These are phyloP conservation scores for Ciconia boyciana DNA, from an alignment of 2,113 vertebrate species.

Conservation along the genomic window DNA sequence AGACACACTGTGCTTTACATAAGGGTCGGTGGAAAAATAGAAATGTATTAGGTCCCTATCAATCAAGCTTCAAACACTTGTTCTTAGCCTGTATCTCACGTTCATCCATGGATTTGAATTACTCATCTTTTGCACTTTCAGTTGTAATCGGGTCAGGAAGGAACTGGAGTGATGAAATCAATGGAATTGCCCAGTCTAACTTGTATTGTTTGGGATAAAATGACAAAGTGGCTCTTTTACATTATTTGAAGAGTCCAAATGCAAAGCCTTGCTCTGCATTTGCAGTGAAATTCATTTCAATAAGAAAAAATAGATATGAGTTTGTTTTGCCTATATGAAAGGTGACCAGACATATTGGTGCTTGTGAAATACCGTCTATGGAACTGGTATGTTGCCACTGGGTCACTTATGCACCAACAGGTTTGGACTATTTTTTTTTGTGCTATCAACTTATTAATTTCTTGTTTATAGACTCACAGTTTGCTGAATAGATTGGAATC, in stretches of 20 bases:
- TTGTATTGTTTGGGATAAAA: neutral
- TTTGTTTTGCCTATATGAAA: neutral
- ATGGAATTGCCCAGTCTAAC: neutral
- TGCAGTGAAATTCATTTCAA: neutral
- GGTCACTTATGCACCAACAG: neutral
- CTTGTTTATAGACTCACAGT: neutral
- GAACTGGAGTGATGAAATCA: neutral
- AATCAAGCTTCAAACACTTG: neutral
- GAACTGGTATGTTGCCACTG: neutral
- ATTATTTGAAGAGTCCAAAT: neutral
- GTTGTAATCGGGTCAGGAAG: neutral
- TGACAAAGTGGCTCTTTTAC: neutral
- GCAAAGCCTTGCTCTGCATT: neutral
- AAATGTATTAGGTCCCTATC: neutral
- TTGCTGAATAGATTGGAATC: neutral
- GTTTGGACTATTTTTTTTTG: neutral
- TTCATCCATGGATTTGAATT: neutral
- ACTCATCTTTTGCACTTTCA: neutral
- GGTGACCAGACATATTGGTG: accelerated
- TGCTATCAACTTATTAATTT: neutral
- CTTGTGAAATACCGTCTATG: neutral
- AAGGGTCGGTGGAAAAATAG: neutral
- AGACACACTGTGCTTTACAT: neutral
- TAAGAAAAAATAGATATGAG: neutral
- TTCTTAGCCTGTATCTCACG: neutral